Evolutionary conservation across 2,797 vertebrate species (phyloP).

Genomic region (Macroramphosus scolopax): DNA sequence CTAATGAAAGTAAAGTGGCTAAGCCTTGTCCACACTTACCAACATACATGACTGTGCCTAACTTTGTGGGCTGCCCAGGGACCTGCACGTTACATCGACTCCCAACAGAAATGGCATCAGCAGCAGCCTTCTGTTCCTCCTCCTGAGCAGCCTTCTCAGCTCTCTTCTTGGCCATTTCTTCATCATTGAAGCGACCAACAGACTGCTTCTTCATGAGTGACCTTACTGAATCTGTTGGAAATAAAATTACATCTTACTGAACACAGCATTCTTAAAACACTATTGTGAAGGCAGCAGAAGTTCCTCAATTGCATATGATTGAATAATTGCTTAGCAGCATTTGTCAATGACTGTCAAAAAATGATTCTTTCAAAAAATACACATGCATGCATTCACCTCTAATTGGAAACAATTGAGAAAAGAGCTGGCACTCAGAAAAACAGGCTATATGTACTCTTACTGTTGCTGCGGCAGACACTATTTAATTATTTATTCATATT

Average conservation of each 20-base stretch:
- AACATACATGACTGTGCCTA: constrained; percentile 88
- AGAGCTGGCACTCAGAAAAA: too few relatives aligned
- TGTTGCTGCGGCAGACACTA: too few relatives aligned
- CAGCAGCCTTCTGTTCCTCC: constrained; percentile 74
- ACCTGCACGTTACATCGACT: constrained; percentile 83
- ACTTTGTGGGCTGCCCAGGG: constrained; percentile 79
- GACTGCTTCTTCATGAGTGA: constrained; percentile 85
- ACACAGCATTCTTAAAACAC: constrained; percentile 1
- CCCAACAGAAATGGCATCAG: constrained; percentile 77
- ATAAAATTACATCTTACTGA: background rate
- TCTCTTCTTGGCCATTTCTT: constrained; percentile 72
- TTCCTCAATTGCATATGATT: background rate
- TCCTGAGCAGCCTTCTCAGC: constrained; percentile 66
- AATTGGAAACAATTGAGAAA: too few relatives aligned
- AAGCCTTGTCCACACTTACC: constrained; percentile 75
- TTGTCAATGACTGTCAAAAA: background rate
- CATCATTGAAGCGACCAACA: constrained; percentile 80
- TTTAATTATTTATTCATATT: too few relatives aligned
- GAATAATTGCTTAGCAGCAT: too few relatives aligned
- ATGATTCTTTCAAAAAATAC: background rate
- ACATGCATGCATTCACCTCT: too few relatives aligned
- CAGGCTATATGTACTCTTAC: too few relatives aligned
- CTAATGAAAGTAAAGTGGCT: constrained; percentile 15
- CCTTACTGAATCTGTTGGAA: constrained; percentile 77
- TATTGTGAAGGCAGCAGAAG: background rate